These are phyloP conservation scores for Brachyhypopomus occidentalis DNA, from an alignment of 2,113 vertebrate genomes.

Conservation along the genomic window DNA sequence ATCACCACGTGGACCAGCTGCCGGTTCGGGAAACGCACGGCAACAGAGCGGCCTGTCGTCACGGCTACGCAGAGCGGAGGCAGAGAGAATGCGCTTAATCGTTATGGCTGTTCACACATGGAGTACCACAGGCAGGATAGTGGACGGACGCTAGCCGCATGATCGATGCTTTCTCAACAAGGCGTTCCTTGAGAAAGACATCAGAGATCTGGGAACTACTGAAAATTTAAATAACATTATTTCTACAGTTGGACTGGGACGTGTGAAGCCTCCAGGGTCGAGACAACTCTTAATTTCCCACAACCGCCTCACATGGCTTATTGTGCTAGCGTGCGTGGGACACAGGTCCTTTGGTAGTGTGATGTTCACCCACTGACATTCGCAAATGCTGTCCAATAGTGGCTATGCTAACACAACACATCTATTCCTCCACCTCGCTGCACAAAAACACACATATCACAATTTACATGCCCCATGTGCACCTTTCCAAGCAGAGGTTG, in stretches of 20 bases:
- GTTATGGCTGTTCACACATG: not conserved
- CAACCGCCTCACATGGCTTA: too few species aligned
- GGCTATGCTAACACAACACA: too few species aligned
- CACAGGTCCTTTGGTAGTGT: too few species aligned
- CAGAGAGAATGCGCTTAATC: not conserved
- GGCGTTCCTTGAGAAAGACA: not conserved
- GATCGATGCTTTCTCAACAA: not conserved
- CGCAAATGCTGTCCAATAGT: too few species aligned
- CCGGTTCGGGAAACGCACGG: slow-evolving; percentile 61
- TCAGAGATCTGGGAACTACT: not conserved
- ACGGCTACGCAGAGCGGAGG: slow-evolving; percentile 60
- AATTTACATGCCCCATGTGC: not conserved
- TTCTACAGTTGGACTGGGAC: too few species aligned
- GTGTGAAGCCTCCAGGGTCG: too few species aligned
- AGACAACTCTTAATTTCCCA: too few species aligned
- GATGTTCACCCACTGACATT: too few species aligned
- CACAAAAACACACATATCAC: not conserved
- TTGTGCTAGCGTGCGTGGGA: too few species aligned
- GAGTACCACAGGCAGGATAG: not conserved
- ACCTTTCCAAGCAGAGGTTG: not conserved
- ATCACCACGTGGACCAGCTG: slow-evolving; percentile 61
- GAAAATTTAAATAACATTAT: too few species aligned
- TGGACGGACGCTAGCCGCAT: too few species aligned
- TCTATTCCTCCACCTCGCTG: too few species aligned
- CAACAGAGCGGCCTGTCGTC: slow-evolving; percentile 52